Percentiles rank a stretch among this genome's conserved stretches.
Evolutionary conservation across 2,888 invertebrate genomes (phyloP).

Genomic region (Coecobrya sp.): DNA sequence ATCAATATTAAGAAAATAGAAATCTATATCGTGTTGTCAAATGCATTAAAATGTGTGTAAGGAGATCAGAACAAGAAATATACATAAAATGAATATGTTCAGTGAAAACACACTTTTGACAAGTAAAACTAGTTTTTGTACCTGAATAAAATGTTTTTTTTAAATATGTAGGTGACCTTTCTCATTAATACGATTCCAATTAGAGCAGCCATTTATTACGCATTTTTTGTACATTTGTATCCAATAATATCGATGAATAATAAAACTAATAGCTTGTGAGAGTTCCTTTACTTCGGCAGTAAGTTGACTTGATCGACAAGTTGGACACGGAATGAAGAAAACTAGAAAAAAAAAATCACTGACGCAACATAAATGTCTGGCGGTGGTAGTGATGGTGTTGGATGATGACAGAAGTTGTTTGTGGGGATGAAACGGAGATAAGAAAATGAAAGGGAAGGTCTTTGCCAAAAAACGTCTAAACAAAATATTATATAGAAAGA

Average conservation of each 20-base stretch:
- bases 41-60: too few species aligned
- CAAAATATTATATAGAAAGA: not conserved
- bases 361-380: slow-evolving; percentile 65
- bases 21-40: too few species aligned
- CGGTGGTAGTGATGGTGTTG: slow-evolving; percentile 27
- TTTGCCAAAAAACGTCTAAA: slow-evolving; percentile 80
- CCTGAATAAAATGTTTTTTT: not conserved
- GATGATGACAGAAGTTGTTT: slow-evolving; percentile 28
- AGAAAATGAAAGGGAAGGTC: slow-evolving; percentile 69
- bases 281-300: not conserved
- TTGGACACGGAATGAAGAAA: slow-evolving; percentile 44
- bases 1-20: too few species aligned
- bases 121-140: not conserved
- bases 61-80: not conserved
- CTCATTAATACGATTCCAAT: not conserved
- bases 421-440: slow-evolving; percentile 53
- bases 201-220: not conserved
- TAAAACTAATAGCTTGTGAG: not conserved
- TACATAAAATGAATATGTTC: too few species aligned
- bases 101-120: not conserved
- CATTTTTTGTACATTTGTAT: not conserved
- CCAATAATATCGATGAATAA: slow-evolving; percentile 53
- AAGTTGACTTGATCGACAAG: slow-evolving; percentile 61
- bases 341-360: slow-evolving; percentile 51
- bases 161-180: slow-evolving; percentile 22